Evolutionary conservation across 2,888 invertebrate genomes (phyloP).

Genomic region (Platerodrilus igneus): DNA sequence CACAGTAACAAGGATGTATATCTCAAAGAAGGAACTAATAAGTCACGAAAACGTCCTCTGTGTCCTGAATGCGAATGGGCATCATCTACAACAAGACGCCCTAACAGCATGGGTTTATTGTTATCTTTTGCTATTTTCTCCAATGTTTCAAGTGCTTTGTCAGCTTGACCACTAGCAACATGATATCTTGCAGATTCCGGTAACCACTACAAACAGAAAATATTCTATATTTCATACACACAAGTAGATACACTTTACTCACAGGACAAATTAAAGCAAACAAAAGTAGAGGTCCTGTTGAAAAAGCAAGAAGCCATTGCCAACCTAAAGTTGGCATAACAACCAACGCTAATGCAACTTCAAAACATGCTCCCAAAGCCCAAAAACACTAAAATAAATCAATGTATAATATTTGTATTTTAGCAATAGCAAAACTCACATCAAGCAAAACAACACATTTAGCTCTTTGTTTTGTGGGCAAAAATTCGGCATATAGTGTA

Average conservation of each 20-base stretch:
- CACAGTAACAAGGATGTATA: constrained; percentile 82
- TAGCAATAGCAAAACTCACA: constrained; percentile 56
- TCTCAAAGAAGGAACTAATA: constrained; percentile 74
- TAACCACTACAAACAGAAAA: constrained; percentile 67
- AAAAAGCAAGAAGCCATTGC: constrained; percentile 88
- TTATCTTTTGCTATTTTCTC: constrained; percentile 86
- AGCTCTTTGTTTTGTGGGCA: constrained; percentile 88
- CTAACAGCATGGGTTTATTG: constrained; percentile 81
- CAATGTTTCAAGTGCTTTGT: constrained; percentile 78
- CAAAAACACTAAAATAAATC: constrained; percentile 72
- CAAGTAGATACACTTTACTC: constrained; percentile 42
- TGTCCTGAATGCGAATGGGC: constrained; percentile 56
- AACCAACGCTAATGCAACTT: constrained; percentile 82
- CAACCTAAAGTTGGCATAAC: constrained; percentile 91
- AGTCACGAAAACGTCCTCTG: constrained; percentile 64
- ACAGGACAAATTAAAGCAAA: constrained; percentile 79
- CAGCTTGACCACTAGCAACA: constrained; percentile 80
- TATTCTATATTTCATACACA: background rate
- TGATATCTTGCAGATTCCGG: constrained; percentile 90
- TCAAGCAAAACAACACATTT: constrained; percentile 93
- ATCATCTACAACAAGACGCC: constrained; percentile 77
- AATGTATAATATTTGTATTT: constrained; percentile 13
- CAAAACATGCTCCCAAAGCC: constrained; percentile 92
- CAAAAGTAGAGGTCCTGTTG: constrained; percentile 79
- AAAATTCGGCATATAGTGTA: constrained; percentile 92